A percentile compares a stretch with the other conserved stretches of the same genome.
Evolutionary conservation across 2,797 vertebrate species (phyloP).

Genomic region (Margarornis squamiger): DNA sequence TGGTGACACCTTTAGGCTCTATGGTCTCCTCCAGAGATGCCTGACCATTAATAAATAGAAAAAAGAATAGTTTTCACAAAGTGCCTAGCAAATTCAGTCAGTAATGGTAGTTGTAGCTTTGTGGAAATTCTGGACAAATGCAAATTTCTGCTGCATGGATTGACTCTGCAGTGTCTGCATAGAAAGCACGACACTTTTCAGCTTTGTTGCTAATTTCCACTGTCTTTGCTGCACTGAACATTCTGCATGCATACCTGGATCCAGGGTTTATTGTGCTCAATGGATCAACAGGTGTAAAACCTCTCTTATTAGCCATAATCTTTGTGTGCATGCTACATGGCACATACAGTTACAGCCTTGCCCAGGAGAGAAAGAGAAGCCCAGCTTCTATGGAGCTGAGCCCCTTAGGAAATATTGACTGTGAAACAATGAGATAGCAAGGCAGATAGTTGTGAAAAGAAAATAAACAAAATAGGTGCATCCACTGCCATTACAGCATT

Average conservation of each 20-base stretch:
- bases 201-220: not conserved
- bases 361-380: not conserved
- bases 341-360: not conserved
- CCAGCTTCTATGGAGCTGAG: not conserved
- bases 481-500: not conserved
- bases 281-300: not conserved
- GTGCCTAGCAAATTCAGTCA: not conserved
- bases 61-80: not conserved
- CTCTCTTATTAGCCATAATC: not conserved
- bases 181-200: not conserved
- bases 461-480: not conserved
- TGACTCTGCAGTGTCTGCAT: not conserved
- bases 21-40: not conserved
- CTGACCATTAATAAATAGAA: not conserved
- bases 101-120: not conserved
- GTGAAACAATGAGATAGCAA: not conserved
- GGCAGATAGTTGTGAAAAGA: not conserved
- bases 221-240: not conserved
- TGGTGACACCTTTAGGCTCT: not conserved
- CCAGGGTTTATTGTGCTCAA: not conserved
- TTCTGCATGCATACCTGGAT: not conserved
- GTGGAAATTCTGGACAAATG: not conserved
- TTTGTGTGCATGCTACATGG: not conserved
- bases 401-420: not conserved
- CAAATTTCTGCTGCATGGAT: not conserved